Percentiles rank a stretch among this genome's conserved stretches.
Evolutionary conservation across 2,888 invertebrate species (phyloP).

Genomic region (Creontiades dilutus): DNA sequence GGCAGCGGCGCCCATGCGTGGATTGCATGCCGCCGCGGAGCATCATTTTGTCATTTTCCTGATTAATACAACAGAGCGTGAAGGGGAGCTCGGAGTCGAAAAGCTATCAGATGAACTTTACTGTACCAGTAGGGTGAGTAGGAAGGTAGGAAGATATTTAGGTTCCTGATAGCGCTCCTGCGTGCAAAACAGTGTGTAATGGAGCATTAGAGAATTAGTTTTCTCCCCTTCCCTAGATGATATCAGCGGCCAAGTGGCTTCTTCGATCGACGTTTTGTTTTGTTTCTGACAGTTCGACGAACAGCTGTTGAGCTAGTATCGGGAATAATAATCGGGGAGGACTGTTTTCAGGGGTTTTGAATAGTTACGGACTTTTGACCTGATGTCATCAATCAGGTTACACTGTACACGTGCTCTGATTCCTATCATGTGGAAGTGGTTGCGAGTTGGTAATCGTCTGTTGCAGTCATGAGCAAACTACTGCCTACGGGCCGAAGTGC

Average conservation of each 20-base stretch:
- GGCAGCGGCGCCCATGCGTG: neutral
- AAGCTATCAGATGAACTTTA: slow-evolving; percentile 24
- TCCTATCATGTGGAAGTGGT: neutral
- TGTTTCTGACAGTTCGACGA: neutral
- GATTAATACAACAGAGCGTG: neutral
- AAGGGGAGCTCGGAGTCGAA: neutral
- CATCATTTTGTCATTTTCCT: slow-evolving; percentile 33
- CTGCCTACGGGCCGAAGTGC: too few relatives aligned
- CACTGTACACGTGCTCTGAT: neutral
- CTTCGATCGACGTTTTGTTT: neutral
- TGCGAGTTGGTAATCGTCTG: neutral
- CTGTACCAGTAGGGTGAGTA: neutral
- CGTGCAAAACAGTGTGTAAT: slow-evolving; percentile 28
- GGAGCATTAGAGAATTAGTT: slow-evolving; percentile 24
- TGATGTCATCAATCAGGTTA: slow-evolving; percentile 1
- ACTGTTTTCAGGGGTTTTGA: neutral
- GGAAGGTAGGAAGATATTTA: too few relatives aligned
- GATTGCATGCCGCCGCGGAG: neutral
- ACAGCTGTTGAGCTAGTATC: slow-evolving; percentile 3
- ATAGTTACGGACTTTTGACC: neutral
- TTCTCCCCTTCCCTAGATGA: neutral
- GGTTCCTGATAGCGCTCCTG: neutral
- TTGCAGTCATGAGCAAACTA: too few relatives aligned
- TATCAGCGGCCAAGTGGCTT: neutral
- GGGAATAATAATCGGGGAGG: neutral